A percentile compares a stretch with the other conserved stretches of the same genome.
These are phyloP conservation scores for Polypedilum pembai DNA, from an alignment of 1,140 invertebrate species.

Conservation along the genomic window DNA sequence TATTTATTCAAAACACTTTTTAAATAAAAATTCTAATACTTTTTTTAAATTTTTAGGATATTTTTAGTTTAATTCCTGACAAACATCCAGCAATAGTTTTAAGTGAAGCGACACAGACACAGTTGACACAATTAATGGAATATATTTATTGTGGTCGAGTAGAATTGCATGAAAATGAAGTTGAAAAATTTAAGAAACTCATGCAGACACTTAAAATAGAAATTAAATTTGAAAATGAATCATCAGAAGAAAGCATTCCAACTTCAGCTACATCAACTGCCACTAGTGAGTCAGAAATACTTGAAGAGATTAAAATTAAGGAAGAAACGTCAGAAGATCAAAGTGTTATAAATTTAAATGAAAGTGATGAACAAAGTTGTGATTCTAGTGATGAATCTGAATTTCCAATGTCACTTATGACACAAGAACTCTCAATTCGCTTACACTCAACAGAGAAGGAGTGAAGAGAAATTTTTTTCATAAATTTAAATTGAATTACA, in stretches of 20 bases:
- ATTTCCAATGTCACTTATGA: background rate
- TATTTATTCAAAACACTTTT: background rate
- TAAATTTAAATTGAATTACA: too few species aligned
- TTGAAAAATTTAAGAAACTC: background rate
- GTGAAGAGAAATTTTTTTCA: too few species aligned
- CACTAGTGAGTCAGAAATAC: background rate
- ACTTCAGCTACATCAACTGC: background rate
- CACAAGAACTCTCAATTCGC: background rate
- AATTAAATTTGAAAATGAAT: background rate
- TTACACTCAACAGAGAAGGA: too few species aligned
- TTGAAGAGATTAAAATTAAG: background rate
- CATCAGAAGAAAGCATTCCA: background rate
- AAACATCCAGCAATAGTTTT: background rate
- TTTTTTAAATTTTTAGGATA: background rate
- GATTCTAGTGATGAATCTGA: background rate
- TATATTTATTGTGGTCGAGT: background rate
- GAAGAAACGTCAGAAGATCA: background rate
- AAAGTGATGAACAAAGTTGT: background rate
- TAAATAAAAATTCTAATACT: background rate
- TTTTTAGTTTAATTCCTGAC: background rate
- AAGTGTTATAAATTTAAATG: background rate
- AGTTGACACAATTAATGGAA: background rate
- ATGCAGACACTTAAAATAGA: background rate
- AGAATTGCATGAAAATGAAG: background rate
- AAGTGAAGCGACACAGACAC: background rate